Conservation (phyloP, 2,797 vertebrate genomes). For the Lepilemur ruficaudatus region DNA sequence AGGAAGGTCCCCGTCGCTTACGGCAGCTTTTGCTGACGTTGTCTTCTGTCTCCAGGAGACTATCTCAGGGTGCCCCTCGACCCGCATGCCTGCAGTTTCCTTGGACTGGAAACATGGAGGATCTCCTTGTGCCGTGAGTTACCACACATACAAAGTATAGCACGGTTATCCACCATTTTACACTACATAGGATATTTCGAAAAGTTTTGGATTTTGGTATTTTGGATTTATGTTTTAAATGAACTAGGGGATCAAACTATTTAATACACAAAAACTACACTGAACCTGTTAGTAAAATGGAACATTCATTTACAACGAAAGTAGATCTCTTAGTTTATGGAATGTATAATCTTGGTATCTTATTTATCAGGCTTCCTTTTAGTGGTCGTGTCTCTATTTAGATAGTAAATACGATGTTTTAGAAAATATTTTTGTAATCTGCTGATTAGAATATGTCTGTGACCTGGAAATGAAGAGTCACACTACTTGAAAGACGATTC, state of each 20-base stretch:
- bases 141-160: background rate
- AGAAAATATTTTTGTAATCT: background rate
- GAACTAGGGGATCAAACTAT: background rate
- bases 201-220: background rate
- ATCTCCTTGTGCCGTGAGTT: background rate
- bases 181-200: background rate
- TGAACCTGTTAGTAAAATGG: background rate
- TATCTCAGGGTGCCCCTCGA: background rate
- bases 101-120: background rate
- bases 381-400: background rate
- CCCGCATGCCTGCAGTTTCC: background rate
- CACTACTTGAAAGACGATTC: background rate
- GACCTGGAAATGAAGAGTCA: background rate
- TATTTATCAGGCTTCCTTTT: background rate
- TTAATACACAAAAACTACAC: background rate
- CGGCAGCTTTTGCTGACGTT: background rate
- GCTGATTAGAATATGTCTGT: background rate
- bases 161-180: background rate
- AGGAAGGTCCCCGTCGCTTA: background rate
- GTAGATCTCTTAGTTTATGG: background rate
- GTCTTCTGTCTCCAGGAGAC: background rate
- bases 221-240: slow-evolving; percentile 7
- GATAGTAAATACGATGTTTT: background rate
- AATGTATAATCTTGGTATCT: background rate
- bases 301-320: background rate